Evolutionary conservation across 2,888 invertebrate genomes (phyloP), one percentile per base, ranked within the genome.

Genomic region (Koerneria pararmatus): DNA sequence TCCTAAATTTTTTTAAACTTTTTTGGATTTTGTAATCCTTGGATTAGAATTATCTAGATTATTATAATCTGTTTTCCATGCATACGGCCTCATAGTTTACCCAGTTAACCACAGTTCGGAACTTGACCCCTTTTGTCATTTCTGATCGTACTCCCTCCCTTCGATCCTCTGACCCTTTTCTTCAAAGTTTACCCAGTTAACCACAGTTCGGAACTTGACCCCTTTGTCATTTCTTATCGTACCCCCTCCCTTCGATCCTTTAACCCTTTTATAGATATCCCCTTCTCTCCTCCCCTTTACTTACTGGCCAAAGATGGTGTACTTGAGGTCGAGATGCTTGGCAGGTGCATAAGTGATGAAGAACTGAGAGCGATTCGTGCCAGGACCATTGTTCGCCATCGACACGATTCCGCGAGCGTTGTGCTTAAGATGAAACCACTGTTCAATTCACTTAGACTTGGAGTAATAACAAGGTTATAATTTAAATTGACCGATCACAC

Each of bases 381-480:
- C 94, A 0, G 95, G 93, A 2, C 97, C 97, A 86, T 92, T 95
- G 84, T 95, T 98, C 5, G 98, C 98, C 95, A 97, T 95, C 3
- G 95, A 95, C 1, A 98, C 87, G 72, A 91, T 89, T 0, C 95
- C 97, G 80, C 95, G 88, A 24, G 89, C 87, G 82, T 88, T 90
- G 84, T 97, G 97, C 91, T 87, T 67, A 37, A 80, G 72, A 15
- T 11, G 41, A 41, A 41, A 41, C 41, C 11, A 41, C 41, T 41
- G 19, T 41, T 41, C 11, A 41, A 41, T 19, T 41, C 8, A 11
- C 19, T 8, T 41, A 8, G 19, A 41, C 11, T 19, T 41, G 41
- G 11, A 41, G 41, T 19, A 11, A 41, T 19, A 8, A 19, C 41
- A 41, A 41, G 19, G 11, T 19, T 41, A 41, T 41, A 8, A 41